Percentiles rank a stretch among this genome's conserved stretches.
These are phyloP conservation scores for Hemicentrotus pulcherrimus DNA, from an alignment of 35 echinoderm and acorn worm species.

Conservation along the genomic window DNA sequence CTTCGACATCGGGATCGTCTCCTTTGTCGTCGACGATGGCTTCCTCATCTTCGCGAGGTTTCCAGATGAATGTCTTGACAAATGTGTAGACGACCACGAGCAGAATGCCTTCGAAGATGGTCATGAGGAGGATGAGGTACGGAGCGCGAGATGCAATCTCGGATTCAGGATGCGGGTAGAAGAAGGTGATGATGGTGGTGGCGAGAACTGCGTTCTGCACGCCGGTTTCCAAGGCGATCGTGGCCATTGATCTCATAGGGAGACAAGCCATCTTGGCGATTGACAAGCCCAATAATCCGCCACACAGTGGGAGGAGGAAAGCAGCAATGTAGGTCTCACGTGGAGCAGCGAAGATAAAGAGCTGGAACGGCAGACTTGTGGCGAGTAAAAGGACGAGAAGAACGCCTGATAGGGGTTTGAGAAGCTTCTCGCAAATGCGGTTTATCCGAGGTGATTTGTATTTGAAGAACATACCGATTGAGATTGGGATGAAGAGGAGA, in stretches of 20 bases:
- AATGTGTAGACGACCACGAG: slow-evolving; percentile 51
- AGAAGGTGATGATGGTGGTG: slow-evolving; percentile 63
- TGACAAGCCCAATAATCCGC: slow-evolving; percentile 43
- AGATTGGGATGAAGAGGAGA: slow-evolving; percentile 59
- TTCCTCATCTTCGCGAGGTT: slow-evolving; percentile 47
- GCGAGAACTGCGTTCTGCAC: slow-evolving; percentile 70
- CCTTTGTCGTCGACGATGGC: slow-evolving; percentile 29
- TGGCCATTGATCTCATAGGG: background rate
- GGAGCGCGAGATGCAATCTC: slow-evolving; percentile 61
- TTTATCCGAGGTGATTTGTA: slow-evolving; percentile 66
- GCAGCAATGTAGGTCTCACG: slow-evolving; percentile 48
- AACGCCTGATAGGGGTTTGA: slow-evolving; percentile 76
- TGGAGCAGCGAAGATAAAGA: slow-evolving; percentile 67
- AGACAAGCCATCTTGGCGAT: slow-evolving; percentile 56
- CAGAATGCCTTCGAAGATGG: slow-evolving; percentile 51
- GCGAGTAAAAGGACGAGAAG: slow-evolving; percentile 63
- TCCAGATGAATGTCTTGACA: slow-evolving; percentile 71
- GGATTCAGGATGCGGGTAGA: slow-evolving; percentile 57
- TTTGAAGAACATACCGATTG: slow-evolving; percentile 69
- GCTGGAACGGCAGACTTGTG: slow-evolving; percentile 58
- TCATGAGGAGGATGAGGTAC: slow-evolving; percentile 67
- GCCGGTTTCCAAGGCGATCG: slow-evolving; percentile 70
- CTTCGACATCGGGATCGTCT: background rate
- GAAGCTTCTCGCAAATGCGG: slow-evolving; percentile 64
- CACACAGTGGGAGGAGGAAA: slow-evolving; percentile 53